Base-by-base conservation (phyloP, 2,888 invertebrate genomes). In the Apamea anceps region DNA sequence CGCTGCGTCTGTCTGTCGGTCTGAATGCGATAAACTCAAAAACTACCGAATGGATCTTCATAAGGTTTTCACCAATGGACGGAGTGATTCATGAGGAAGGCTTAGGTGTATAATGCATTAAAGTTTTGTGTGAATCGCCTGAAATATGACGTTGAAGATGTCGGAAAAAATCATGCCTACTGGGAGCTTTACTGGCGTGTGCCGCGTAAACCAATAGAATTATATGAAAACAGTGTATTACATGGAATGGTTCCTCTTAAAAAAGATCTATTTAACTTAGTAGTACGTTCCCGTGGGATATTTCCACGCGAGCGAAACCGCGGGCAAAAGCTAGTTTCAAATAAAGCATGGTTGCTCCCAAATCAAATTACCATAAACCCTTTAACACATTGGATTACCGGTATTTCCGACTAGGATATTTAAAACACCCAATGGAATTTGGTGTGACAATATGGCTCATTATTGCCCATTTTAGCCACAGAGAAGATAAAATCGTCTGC, bases 401-500 rank as follows among this genome's bases (percentile, higher is more conserved):
- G 0, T n/a, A 18, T 48, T 48, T 7, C 18, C 18, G 51, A 79
- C 21, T 3, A 15, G 12, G 15, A 18, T 78, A 12, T 63, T 21
- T 21, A n/a, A 57, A 79, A 54, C 45, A 25, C 51, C 42, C 60
- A 0, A 32, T 15, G 15, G 32, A 28, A 25, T 68, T 65, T 57
- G n/a, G 21, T 68, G 60, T 48, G 21, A 32, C 70, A 62, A 32
- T 68, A 48, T 15, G 57, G 8, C n/a, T 0, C 13, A 60, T 51
- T 54, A 71, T 62, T 54, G 45, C 21, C 42, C 15, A 60, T 65
- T 75, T 32, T 68, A 60, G 18, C 78, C 65, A 13, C 60, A 37
- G 25, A 45, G 42, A 62, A 32, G 48, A 73, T 54, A 70, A 70
- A 37, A 70, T 51, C 18, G 21, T 65, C 37, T 45, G 72, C 65